Evolutionary conservation across 2,888 invertebrate genomes (phyloP).

Genomic region (Strigamia crassipes): DNA sequence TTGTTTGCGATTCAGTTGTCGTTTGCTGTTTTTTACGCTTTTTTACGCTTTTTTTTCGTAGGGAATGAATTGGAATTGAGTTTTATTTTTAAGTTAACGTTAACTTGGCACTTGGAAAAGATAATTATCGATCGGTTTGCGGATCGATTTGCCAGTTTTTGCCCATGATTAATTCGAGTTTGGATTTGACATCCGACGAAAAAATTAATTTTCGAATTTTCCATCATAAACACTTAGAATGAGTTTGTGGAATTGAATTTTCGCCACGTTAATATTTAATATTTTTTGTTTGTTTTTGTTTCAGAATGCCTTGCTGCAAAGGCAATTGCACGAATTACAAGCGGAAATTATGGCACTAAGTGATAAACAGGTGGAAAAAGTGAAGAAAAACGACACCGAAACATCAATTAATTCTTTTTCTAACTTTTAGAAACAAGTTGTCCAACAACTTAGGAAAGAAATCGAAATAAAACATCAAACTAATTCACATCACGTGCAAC

Average conservation of each 20-base stretch:
- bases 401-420: background rate
- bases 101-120: background rate
- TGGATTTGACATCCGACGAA: background rate
- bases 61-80: background rate
- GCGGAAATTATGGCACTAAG: slow-evolving; percentile 49
- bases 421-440: slow-evolving; percentile 49
- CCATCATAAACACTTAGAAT: too few relatives aligned
- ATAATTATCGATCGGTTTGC: background rate
- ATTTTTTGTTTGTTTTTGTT: background rate
- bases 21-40: too few relatives aligned
- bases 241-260: too few relatives aligned
- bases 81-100: background rate
- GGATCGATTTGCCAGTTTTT: slow-evolving; percentile 13
- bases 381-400: background rate
- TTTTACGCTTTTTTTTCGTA: background rate
- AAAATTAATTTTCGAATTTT: background rate
- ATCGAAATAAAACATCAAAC: slow-evolving; percentile 49
- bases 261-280: too few relatives aligned
- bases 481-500: background rate
- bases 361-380: slow-evolving; percentile 49
- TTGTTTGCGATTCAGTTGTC: background rate
- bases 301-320: slow-evolving; percentile 49
- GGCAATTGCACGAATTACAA: slow-evolving; percentile 49
- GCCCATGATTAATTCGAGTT: background rate
- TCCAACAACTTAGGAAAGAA: slow-evolving; percentile 49